phyloP scores from a whole-genome alignment of 2,888 invertebrate species.

The Sphinx pinastri region DNA sequence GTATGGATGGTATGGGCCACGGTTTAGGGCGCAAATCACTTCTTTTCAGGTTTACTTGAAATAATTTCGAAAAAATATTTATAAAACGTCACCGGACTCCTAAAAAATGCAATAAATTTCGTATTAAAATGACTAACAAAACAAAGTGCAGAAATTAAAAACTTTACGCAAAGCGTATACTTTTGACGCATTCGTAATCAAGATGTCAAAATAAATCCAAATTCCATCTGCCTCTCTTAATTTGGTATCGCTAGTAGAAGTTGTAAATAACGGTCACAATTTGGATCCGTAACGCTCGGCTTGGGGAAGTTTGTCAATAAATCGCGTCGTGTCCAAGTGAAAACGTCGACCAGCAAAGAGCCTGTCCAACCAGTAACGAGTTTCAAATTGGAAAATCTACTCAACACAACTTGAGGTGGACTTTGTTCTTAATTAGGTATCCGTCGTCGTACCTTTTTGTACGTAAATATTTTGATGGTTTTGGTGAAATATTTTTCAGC shows the following conservation, averaged over 20 bases:
- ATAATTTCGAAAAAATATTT: no score
- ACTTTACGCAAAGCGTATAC: background rate
- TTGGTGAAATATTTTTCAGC: no score
- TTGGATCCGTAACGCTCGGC: conserved; percentile 51
- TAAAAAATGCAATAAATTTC: background rate
- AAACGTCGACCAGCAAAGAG: conserved; percentile 46
- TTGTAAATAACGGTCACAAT: conserved; percentile 58
- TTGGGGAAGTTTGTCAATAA: conserved; percentile 66
- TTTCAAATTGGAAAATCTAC: conserved; percentile 77
- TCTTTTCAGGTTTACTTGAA: no score
- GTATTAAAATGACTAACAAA: background rate
- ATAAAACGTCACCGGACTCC: no score
- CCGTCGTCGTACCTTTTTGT: background rate
- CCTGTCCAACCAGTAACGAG: conserved; percentile 58
- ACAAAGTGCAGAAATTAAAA: background rate
- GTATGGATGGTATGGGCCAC: no score
- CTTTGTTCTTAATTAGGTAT: conserved; percentile 13
- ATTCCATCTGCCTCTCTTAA: conserved; percentile 20
- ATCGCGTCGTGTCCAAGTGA: conserved; percentile 69
- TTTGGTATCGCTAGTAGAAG: conserved; percentile 1
- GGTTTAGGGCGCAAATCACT: no score
- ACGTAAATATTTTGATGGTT: background rate
- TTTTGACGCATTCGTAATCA: background rate
- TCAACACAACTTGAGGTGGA: conserved; percentile 50
- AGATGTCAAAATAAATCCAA: conserved; percentile 22